Evolutionary conservation across 2,888 invertebrate species (phyloP).

Genomic region (Eulithis prunata): DNA sequence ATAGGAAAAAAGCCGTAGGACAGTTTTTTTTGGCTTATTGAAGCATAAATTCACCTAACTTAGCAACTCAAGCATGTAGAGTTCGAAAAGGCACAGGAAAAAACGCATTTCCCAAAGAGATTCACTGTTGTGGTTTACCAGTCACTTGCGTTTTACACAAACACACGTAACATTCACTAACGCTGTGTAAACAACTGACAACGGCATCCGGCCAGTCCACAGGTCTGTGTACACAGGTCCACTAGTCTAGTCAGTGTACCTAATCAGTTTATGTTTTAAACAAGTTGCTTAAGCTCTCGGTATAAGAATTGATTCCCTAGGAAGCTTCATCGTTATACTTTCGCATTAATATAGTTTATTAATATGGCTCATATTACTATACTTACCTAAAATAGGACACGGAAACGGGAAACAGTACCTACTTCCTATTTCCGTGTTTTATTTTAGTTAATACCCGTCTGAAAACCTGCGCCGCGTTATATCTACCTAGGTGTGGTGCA

Average conservation of each 20-base stretch:
- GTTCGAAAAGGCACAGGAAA: no score
- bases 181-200: conserved; percentile 9
- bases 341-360: neutral
- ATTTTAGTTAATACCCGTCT: no score
- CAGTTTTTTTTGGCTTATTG: no score
- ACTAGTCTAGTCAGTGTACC: neutral
- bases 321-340: neutral
- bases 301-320: conserved; percentile 6
- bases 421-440: no score
- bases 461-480: no score
- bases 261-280: conserved; percentile 16
- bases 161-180: conserved; percentile 3
- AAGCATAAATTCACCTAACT: no score
- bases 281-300: conserved; percentile 1
- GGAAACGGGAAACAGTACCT: no score
- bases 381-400: no score
- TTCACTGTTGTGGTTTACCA: neutral
- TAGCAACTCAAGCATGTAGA: no score
- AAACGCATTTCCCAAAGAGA: neutral
- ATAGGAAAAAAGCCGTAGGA: no score
- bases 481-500: no score
- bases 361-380: no score
- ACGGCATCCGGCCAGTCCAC: conserved; percentile 16
- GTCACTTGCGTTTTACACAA: neutral
- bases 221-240: conserved; percentile 5